phyloP scores from a whole-genome alignment of 2,888 invertebrate genomes.

The Serrognathus titanus region DNA sequence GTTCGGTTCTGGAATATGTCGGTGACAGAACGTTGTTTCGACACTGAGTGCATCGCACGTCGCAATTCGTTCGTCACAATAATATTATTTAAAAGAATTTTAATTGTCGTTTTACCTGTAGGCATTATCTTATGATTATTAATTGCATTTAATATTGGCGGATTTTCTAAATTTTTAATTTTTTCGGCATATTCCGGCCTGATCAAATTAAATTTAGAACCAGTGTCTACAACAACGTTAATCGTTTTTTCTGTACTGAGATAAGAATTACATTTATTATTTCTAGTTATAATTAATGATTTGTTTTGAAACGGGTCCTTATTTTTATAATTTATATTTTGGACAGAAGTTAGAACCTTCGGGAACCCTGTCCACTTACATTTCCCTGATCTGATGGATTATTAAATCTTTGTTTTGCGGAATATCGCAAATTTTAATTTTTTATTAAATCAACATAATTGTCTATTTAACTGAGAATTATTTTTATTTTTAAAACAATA shows the following conservation, averaged over 20 bases:
- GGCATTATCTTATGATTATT: neutral
- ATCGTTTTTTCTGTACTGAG: neutral
- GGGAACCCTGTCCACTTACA: neutral
- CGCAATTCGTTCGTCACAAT: too few species aligned
- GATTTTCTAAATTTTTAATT: neutral
- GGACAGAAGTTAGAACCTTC: neutral
- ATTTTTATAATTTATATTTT: neutral
- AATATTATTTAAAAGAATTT: neutral
- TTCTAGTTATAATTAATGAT: neutral
- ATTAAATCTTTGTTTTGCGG: too few species aligned
- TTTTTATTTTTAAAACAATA: too few species aligned
- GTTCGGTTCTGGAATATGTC: too few species aligned
- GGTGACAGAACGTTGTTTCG: too few species aligned
- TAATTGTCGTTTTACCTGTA: neutral
- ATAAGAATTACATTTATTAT: neutral
- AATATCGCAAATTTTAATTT: too few species aligned
- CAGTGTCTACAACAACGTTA: neutral
- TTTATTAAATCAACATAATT: too few species aligned
- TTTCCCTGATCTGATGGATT: neutral
- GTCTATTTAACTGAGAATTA: too few species aligned
- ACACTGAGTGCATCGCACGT: too few species aligned
- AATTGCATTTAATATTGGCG: neutral
- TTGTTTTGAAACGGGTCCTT: neutral
- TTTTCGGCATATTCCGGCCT: neutral
- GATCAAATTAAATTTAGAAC: neutral